These are phyloP conservation scores for Zygothrica quintamaculata DNA, from an alignment of 2,888 invertebrate species.

Conservation along the genomic window DNA sequence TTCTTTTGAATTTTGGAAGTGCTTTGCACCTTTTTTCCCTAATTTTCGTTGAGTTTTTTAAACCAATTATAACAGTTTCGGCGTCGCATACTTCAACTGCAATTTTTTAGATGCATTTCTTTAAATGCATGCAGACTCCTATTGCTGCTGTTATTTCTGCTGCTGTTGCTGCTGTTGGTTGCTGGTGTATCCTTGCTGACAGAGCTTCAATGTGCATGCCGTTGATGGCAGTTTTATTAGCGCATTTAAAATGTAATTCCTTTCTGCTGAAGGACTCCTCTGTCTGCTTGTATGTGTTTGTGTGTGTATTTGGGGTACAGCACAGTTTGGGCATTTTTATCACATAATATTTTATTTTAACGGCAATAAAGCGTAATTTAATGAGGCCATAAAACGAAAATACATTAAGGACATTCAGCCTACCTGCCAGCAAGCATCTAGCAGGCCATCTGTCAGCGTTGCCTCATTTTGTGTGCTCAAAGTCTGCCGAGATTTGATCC, in stretches of 20 bases:
- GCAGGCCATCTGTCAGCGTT: conserved; percentile 64
- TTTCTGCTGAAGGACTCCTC: conserved; percentile 12
- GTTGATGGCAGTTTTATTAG: conserved; percentile 52
- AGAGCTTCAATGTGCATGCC: conserved; percentile 10
- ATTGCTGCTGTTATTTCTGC: no score
- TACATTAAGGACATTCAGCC: conserved; percentile 66
- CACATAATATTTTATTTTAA: conserved; percentile 82
- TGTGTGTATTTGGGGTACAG: conserved; percentile 1
- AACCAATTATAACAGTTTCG: conserved; percentile 6
- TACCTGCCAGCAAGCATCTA: conserved; percentile 29
- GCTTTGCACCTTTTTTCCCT: conserved; percentile 6
- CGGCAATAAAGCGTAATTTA: conserved; percentile 82
- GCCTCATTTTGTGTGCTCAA: conserved; percentile 65
- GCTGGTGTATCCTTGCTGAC: conserved; percentile 9
- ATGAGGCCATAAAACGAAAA: conserved; percentile 81
- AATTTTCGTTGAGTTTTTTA: conserved; percentile 20
- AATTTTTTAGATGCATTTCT: conserved; percentile 23
- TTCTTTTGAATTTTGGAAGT: conserved; percentile 3
- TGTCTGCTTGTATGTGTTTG: background rate
- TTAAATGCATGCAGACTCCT: conserved; percentile 8
- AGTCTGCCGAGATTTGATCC: conserved; percentile 46
- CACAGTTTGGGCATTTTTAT: conserved; percentile 71
- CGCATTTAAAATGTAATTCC: conserved; percentile 61
- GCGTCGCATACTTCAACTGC: conserved; percentile 21
- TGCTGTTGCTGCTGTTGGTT: no score